A percentile compares a stretch with the other conserved stretches of the same genome.
Evolutionary conservation across 2,797 vertebrate species (phyloP).

Genomic region (Anomalospiza imberbis): DNA sequence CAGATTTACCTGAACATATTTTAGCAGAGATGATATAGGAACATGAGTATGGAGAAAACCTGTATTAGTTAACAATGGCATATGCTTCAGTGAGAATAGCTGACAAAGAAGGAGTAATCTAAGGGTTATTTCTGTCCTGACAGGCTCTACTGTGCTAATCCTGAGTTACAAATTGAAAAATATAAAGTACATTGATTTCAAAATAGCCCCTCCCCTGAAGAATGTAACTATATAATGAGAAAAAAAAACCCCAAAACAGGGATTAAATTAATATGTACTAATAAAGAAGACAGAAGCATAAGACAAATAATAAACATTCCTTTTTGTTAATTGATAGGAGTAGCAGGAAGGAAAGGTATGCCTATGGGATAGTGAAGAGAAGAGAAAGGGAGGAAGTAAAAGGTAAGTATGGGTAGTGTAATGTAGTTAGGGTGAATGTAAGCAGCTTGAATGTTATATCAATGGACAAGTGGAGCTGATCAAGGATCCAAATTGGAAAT

Average conservation of each 20-base stretch:
- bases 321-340: background rate
- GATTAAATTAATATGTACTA: background rate
- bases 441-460: background rate
- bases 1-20: background rate
- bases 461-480: background rate
- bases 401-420: background rate
- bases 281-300: background rate
- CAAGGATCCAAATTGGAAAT: background rate
- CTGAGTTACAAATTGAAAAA: background rate
- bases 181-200: background rate
- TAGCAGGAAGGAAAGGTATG: background rate
- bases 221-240: background rate
- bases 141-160: background rate
- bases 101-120: background rate
- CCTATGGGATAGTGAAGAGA: background rate
- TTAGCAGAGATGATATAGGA: background rate
- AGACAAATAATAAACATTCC: background rate
- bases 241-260: background rate
- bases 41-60: background rate
- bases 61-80: background rate
- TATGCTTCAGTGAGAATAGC: background rate
- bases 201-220: background rate
- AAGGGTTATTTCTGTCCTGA: background rate
- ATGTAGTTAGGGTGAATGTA: background rate
- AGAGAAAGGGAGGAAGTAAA: background rate